Percentiles rank a stretch among this genome's conserved stretches.
Conservation (phyloP, 2,113 vertebrate genomes). For the Sorex araneus region DNA sequence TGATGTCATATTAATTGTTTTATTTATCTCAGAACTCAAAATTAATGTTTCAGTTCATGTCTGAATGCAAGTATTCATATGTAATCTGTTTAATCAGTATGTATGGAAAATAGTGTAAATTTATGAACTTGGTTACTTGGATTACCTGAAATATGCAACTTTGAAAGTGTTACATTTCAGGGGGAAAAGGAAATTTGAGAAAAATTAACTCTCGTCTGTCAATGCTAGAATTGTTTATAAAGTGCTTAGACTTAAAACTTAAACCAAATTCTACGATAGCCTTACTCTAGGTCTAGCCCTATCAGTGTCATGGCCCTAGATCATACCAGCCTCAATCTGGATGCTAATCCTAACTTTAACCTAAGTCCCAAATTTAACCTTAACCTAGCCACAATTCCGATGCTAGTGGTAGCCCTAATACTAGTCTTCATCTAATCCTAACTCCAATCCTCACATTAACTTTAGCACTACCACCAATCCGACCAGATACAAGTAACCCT, state of each 20-base stretch:
- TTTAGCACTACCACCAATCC: too few species aligned
- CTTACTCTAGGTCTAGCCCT: too few species aligned
- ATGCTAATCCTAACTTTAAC: too few species aligned
- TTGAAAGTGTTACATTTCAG: slow-evolving; percentile 60
- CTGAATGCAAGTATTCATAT: slow-evolving; percentile 9
- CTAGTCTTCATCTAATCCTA: too few species aligned
- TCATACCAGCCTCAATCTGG: too few species aligned
- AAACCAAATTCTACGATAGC: too few species aligned
- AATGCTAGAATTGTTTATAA: slow-evolving; percentile 49
- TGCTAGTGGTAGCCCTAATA: too few species aligned
- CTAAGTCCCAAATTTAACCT: too few species aligned
- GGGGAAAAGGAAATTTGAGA: neutral
- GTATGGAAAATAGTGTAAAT: neutral
- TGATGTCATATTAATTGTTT: slow-evolving; percentile 50
- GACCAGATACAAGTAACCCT: too few species aligned
- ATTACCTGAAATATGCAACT: slow-evolving; percentile 44
- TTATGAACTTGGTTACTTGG: neutral
- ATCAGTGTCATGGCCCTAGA: too few species aligned
- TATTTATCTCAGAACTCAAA: slow-evolving; percentile 35
- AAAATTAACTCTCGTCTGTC: neutral
- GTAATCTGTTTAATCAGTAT: slow-evolving; percentile 29
- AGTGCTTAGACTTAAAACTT: neutral
- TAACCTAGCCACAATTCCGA: too few species aligned
- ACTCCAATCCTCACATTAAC: too few species aligned
- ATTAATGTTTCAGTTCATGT: slow-evolving; percentile 50